Base-by-base conservation (phyloP, 2,113 vertebrate genomes). In the Myxocyprinus asiaticus region DNA sequence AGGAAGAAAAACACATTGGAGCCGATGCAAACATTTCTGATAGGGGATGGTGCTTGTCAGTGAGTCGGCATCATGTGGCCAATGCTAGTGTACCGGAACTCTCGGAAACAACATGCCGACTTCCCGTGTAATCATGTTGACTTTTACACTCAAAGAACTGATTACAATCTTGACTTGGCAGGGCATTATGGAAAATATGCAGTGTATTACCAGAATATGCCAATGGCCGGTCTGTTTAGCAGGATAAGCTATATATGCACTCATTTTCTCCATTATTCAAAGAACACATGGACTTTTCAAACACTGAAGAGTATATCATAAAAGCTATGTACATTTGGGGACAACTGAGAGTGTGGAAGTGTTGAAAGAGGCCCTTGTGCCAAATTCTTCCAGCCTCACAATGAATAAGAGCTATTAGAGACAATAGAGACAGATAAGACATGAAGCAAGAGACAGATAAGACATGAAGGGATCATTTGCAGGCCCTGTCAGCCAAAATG, bases 281-380 rank as follows among this genome's bases (percentile, higher is more conserved):
- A 44, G 15, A 74, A 17, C 42, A 67, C 5, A 17, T 67, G 47
- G n/a, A 70, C 22, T 42, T 14, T 33, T 33, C 22, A 33, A 33
- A 3, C 22, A 33, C 22, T 33, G 22, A 33, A 33, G 22, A 48
- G 58, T 58, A 48, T 12, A 45, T 74, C 15, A 61, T 56, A 42
- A 74, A 63, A 76, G 50, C 22, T 55, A 33, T 62, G 44, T 33
- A 33, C 22, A 65, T 33, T 65, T 4, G 48, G 62, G 55, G 22
- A 55, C 4, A 15, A 22, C 63, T 3, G 6, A 47, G 22, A 33
- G 22, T 33, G 22, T 33, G 22, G 81, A 90, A 79, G 87, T 89
- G 90, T 88, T 90, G 89, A 91, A 87, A 70, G 64, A n/a, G 76
- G 55, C 82, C 86, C 83, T 82, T 86, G 84, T 88, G 85, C 84